Percentiles rank a stretch among this genome's conserved stretches.
phyloP scores from a whole-genome alignment of 2,113 vertebrate species.

The Apteryx mantelli region DNA sequence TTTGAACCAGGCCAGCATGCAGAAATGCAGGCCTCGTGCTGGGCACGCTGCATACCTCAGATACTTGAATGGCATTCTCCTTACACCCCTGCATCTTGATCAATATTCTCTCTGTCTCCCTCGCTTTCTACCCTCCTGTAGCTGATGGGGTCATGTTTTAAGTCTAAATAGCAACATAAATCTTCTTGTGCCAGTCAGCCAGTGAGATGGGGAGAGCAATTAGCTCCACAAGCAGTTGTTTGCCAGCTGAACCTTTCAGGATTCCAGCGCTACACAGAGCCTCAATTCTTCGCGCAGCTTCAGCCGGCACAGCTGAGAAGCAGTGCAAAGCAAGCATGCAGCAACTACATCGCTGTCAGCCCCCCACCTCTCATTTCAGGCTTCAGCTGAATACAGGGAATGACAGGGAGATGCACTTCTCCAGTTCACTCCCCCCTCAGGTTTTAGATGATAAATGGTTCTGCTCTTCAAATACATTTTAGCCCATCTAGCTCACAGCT shows the following conservation, averaged over 20 bases:
- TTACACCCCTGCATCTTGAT: background rate
- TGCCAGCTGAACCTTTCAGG: background rate
- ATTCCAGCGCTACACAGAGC: background rate
- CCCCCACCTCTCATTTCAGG: background rate
- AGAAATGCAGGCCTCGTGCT: background rate
- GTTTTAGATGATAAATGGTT: background rate
- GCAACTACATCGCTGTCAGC: background rate
- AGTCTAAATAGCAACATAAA: background rate
- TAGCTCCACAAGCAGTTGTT: background rate
- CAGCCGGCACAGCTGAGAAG: background rate
- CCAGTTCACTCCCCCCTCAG: background rate
- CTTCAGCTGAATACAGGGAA: background rate
- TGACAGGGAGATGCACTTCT: background rate
- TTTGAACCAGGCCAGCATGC: background rate
- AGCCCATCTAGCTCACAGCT: background rate
- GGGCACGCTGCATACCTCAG: background rate
- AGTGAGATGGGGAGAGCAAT: rapidly evolving
- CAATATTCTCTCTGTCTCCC: background rate
- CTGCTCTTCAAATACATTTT: background rate
- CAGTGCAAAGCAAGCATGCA: background rate
- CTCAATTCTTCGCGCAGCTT: background rate
- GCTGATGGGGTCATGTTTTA: background rate
- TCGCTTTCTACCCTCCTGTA: background rate
- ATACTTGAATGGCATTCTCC: background rate
- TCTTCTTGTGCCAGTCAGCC: background rate